Base-by-base conservation (phyloP, 2,797 vertebrate species). In the Cirrhinus mrigala region DNA sequence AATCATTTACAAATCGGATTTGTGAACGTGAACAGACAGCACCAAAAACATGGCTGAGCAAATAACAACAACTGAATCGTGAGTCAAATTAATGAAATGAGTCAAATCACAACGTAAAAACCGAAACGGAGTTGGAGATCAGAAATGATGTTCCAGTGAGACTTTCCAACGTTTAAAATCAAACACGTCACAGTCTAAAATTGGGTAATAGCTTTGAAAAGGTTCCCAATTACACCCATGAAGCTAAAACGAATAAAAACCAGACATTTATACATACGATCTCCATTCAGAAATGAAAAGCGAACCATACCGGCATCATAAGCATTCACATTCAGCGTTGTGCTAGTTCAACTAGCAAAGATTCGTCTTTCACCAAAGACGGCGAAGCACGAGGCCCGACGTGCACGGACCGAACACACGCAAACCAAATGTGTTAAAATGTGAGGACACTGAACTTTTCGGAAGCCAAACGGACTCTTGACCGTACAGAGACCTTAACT, bases 321-420 rank as follows among this genome's bases (percentile, higher is more conserved):
- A 88, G 86, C 81, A 46, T 90, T 90, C 91, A 90, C 90, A 92
- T 90, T 92, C 87, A 91, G 88, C 86, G 44, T 85, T 84, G 70
- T 44, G 88, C 89, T 89, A 90, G 88, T 69, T 85, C 73, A 90
- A 86, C 87, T 85, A 88, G 89, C 88, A 75, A 81, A 50, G 83
- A 83, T 89, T 90, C 90, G 86, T 91, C 95, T 92, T 95, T 95
- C 90, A 93, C 94, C 95, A 92, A 96, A 96, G 94, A 92, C 91
- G 91, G 92, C 87, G 92, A 90, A 87, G 89, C 94, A 93, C 91
- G 92, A 94, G 91, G 89, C 90, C 90, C 93, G 95, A 95, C 93
- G 94, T 88, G 94, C 93, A 95, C 94, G 94, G 88, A 90, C 87
- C 15, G 56, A 75, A 82, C 74, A 66, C 85, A 50, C 82, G 75